Evolutionary conservation across 2,888 invertebrate genomes (phyloP).

Genomic region (Eurytoma californica): DNA sequence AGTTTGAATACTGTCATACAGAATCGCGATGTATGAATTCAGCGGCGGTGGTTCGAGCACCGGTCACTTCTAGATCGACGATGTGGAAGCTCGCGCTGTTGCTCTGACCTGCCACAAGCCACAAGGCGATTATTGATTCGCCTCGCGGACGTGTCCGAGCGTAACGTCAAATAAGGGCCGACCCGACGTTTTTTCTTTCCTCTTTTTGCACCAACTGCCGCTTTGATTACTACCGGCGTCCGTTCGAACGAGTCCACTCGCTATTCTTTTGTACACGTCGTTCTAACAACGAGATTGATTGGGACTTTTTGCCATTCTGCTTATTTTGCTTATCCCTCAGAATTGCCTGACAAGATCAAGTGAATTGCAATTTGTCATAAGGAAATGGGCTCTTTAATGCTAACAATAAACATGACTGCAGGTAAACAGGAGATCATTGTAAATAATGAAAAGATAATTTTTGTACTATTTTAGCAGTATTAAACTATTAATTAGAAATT

Average conservation of each 20-base stretch:
- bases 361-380: conserved; percentile 15
- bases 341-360: neutral
- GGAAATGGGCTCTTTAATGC: neutral
- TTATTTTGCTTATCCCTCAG: conserved; percentile 1
- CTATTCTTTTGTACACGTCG: conserved; percentile 16
- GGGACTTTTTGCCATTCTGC: conserved; percentile 9
- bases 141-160: conserved; percentile 24
- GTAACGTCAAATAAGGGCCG: conserved; percentile 34
- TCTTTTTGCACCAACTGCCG: conserved; percentile 10
- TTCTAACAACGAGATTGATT: conserved; percentile 9
- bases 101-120: neutral
- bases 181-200: neutral
- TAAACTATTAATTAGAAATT: too few species aligned
- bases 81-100: neutral
- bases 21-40: too few species aligned
- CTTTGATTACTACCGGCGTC: neutral
- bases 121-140: conserved; percentile 33
- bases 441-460: too few species aligned
- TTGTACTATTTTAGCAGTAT: too few species aligned
- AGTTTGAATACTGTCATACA: too few species aligned
- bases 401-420: too few species aligned
- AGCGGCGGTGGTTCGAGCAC: too few species aligned
- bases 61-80: neutral
- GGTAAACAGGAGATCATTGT: too few species aligned
- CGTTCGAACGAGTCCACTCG: neutral